Conservation (phyloP, 2,797 vertebrate species). For the Melopsittacus undulatus region DNA sequence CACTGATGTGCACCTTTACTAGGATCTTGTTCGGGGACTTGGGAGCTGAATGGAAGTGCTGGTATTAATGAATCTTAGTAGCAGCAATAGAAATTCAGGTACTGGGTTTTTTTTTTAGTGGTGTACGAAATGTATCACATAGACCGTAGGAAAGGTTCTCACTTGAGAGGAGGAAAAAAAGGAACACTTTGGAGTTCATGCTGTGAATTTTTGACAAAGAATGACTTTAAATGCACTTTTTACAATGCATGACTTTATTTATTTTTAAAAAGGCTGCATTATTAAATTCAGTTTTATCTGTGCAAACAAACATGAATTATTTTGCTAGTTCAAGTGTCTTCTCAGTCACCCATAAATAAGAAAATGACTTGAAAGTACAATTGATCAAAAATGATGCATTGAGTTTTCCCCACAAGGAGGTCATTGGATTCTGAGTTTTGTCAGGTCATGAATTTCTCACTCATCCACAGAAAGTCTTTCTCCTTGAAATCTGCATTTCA, state of each 20-base stretch:
- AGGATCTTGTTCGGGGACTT: not conserved
- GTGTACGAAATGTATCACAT: not conserved
- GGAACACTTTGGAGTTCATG: not conserved
- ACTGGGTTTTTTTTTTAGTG: not conserved
- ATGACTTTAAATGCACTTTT: not conserved
- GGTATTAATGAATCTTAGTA: not conserved
- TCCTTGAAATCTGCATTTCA: not conserved
- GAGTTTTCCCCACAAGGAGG: not conserved
- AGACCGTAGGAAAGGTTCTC: not conserved
- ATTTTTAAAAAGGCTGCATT: not conserved
- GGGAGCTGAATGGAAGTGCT: not conserved
- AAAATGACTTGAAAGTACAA: conserved; percentile 9
- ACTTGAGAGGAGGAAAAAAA: not conserved
- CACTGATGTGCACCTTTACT: not conserved
- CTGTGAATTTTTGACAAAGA: not conserved
- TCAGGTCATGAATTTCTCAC: not conserved
- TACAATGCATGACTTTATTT: conserved; percentile 5
- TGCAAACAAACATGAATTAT: conserved; percentile 50
- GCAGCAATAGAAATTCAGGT: not conserved
- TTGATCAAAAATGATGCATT: conserved; percentile 31
- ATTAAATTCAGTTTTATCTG: conserved; percentile 30
- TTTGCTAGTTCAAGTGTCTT: conserved; percentile 47
- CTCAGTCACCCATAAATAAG: conserved; percentile 36
- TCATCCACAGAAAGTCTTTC: conserved; percentile 8
- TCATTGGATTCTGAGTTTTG: not conserved